Conservation (phyloP, 1,140 invertebrate species). For the Sitobion miscanthi region DNA sequence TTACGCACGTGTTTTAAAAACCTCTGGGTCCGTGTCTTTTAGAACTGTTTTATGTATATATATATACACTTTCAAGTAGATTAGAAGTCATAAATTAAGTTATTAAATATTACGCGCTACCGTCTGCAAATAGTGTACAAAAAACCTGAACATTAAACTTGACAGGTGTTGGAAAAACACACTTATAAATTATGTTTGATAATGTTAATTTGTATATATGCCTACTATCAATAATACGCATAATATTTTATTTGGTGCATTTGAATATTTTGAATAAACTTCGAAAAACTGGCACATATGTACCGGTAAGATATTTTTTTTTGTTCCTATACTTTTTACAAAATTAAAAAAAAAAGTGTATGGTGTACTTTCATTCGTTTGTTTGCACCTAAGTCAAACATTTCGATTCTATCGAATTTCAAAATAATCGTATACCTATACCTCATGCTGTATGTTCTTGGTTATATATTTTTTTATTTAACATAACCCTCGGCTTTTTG, state of each 20-base stretch:
- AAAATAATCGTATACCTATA: background rate
- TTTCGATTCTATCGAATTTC: background rate
- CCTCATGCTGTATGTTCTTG: background rate
- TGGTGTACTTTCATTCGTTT: background rate
- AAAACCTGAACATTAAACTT: background rate
- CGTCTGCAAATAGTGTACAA: constrained; percentile 9
- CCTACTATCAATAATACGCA: background rate
- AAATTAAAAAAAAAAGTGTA: background rate
- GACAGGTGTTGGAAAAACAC: constrained; percentile 17
- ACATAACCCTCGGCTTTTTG: background rate
- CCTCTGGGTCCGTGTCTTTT: background rate
- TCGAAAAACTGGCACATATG: background rate
- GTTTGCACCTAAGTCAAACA: background rate
- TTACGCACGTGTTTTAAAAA: constrained; percentile 17
- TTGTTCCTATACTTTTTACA: background rate
- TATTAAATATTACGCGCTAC: constrained; percentile 25
- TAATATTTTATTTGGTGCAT: background rate
- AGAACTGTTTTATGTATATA: constrained; percentile 1
- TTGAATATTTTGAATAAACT: background rate
- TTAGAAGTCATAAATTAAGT: constrained; percentile 35
- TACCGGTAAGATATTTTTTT: background rate
- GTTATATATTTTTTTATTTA: background rate
- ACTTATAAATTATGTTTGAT: background rate
- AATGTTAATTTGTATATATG: background rate
- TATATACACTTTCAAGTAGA: background rate